Conservation (phyloP, 2,797 vertebrate species). For the Arctocebus calabarensis region DNA sequence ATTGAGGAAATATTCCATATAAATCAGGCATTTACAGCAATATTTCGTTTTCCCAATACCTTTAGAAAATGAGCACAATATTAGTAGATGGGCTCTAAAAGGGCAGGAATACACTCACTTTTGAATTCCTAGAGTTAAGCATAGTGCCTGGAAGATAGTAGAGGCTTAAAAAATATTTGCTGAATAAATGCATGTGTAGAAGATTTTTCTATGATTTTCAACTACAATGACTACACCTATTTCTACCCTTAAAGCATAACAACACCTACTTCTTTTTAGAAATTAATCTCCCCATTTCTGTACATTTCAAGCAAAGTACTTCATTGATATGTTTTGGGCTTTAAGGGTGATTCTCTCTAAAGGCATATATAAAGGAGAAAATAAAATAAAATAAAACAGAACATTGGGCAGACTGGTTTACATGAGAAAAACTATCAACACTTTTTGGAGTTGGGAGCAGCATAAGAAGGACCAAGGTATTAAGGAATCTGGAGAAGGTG, state of each 20-base stretch:
- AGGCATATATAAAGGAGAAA: background rate
- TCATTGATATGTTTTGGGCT: background rate
- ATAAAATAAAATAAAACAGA: background rate
- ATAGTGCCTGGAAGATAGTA: background rate
- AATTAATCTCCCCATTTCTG: background rate
- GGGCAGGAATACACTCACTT: background rate
- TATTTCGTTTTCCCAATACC: background rate
- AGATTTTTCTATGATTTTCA: background rate
- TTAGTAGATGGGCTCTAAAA: background rate
- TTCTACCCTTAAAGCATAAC: background rate
- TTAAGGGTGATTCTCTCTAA: background rate
- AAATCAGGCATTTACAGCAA: background rate
- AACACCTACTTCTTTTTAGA: background rate
- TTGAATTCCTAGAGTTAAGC: background rate
- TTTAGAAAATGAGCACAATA: background rate
- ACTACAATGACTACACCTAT: background rate
- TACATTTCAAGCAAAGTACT: background rate
- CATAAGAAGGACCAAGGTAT: background rate
- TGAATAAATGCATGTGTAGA: background rate
- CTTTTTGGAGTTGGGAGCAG: background rate
- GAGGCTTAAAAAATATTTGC: background rate
- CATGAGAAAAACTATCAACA: background rate
- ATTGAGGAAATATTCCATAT: background rate
- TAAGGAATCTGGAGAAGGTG: accelerated
- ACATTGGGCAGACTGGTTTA: background rate